Base-by-base conservation (phyloP, 2,113 vertebrate genomes). In the Isurus oxyrinchus region DNA sequence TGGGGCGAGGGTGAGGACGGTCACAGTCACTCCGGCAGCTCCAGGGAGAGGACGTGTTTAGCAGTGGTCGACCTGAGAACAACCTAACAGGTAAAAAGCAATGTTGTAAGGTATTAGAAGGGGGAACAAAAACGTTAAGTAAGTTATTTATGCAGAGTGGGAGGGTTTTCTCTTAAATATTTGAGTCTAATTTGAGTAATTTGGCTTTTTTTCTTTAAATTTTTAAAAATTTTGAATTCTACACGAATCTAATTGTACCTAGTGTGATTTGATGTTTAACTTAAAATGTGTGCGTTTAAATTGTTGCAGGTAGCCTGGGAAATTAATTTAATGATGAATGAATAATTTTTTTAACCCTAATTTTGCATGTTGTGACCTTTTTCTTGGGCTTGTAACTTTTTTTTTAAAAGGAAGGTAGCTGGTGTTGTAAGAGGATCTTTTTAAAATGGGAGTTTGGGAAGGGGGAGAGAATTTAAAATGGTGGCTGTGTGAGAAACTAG, bases 21-120 rank as follows among this genome's bases (percentile, higher is more conserved):
- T 95, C 94, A 72, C 66, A 69, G 40, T 95, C 40, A 53, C 44
- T 95, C 63, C 40, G 94, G 94, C 63, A 95, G 66, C 94, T 67
- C 66, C 40, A 95, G 94, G 40, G 61, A 49, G 40, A 95, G 94
- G 94, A 95, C 94, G 66, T 44, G 14, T 31, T 53, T 31, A 8
- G 0, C 3, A 67, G 40, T 5, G 63, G n/a, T 72, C 10, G 66
- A 14, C 44, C 35, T 31, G 23, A 95, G 40, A 95, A 2, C 66
- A 95, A 95, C 94, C 35, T 5, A 72, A 31, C 23, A 95, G 94
- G 94, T 95, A 69, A 31, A 31, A 31, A 61, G 3, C 31, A 88
- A 27, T 16, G 49, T 8, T 88, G 5, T 4, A 44, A 5, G 10
- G 13, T 19, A 16, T 35, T 35, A 40, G 27, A 31, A 3, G 72